Base-by-base conservation (phyloP, 2,888 invertebrate genomes). In the Melinaea menophilus region DNA sequence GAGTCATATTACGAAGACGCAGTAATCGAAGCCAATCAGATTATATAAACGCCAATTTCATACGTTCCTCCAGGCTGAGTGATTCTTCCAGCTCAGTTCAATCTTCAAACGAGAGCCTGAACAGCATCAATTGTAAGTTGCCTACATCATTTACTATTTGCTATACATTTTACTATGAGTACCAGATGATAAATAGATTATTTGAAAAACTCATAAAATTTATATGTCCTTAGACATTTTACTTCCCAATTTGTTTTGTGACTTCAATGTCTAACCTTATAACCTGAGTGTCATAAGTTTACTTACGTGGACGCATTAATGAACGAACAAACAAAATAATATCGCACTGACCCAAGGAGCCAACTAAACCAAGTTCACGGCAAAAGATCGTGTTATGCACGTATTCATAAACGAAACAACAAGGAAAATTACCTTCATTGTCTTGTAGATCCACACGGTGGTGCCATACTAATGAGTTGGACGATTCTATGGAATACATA, bases 31-130 rank as follows among this genome's bases (percentile, higher is more conserved):
- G 92, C 72, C 71, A 94, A 11, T 91, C 95, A 4, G 98, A 99
- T 84, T 99, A 99, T 81, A 98, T 99, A 70, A 99, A 99, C 84
- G 99, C 99, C 61, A 99, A 98, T 87, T 96, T 95, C 79, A 97
- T 99, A 71, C 94, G 93, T 70, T 85, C 93, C 75, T 67, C 77
- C 1, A 73, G 78, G 2, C 75, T 82, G 1, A 69, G 75, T 22
- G 79, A 79, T 63, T 81, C 82, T 0, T 63, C 73, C 45, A 79
- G 78, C 55, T 85, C 85, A 0, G 77, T 82, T 2, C 82, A 85
- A 61, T 86, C 86, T 0, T 85, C 86, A 0, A 85, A 80, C 56
- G 87, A 88, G 64, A 88, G 87, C 65, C 74, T 86, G 5, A 75
- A 84, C 68, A 87, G 86, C 67, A 80, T 84, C 2, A 76, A 83